phyloP scores from a whole-genome alignment of 2,888 invertebrate species.

The Luperina testacea region DNA sequence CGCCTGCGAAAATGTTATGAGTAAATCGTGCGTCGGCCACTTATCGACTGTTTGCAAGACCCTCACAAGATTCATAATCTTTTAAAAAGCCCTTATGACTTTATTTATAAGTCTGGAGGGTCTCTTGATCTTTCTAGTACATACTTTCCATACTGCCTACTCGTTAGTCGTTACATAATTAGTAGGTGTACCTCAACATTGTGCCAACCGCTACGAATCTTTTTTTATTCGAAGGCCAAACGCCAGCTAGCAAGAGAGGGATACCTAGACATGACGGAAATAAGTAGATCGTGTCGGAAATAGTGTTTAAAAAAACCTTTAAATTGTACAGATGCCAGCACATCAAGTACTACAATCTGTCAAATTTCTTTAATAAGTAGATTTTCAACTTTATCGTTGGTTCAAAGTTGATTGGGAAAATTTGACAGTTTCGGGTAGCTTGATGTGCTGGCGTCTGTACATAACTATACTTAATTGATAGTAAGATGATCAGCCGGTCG shows the following conservation, averaged over 20 bases:
- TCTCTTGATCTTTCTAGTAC: not conserved
- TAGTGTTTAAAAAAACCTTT: not conserved
- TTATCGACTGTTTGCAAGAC: constrained; percentile 1
- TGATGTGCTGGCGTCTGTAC: too few species aligned
- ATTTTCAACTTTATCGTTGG: too few species aligned
- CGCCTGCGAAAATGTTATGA: constrained; percentile 7
- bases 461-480: too few species aligned
- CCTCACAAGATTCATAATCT: constrained; percentile 31
- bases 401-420: too few species aligned
- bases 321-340: not conserved
- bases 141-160: not conserved
- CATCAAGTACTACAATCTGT: too few species aligned
- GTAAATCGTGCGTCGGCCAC: not conserved
- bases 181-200: not conserved
- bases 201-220: not conserved
- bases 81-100: constrained; percentile 8
- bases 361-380: too few species aligned
- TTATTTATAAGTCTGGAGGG: not conserved
- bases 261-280: too few species aligned
- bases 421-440: too few species aligned
- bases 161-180: constrained; percentile 11
- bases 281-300: too few species aligned
- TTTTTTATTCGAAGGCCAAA: too few species aligned
- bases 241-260: not conserved
- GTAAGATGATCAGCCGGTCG: too few species aligned